Conservation (phyloP, 2,888 invertebrate species). For the Andrena hattorfiana region DNA sequence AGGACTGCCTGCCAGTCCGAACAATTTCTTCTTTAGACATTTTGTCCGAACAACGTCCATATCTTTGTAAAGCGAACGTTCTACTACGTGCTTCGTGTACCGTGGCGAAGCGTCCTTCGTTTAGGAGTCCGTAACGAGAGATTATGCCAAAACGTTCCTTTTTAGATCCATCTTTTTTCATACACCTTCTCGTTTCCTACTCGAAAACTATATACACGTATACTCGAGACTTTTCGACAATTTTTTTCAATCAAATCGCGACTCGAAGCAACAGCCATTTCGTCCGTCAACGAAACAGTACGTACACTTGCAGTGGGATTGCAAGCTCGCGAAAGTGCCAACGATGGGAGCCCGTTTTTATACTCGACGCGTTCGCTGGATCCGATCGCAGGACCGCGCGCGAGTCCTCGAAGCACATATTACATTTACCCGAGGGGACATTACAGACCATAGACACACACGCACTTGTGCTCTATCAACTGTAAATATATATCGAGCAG, state of each 20-base stretch:
- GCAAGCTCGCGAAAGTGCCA: slow-evolving; percentile 47
- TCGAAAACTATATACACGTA: not conserved
- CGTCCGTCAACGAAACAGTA: slow-evolving; percentile 52
- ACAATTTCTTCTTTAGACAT: not conserved
- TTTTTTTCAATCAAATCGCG: slow-evolving; percentile 13
- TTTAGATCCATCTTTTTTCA: not conserved
- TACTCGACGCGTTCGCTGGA: slow-evolving; percentile 29
- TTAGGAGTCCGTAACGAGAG: not conserved
- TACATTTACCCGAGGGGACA: not conserved
- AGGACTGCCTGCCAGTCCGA: not conserved
- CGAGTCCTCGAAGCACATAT: not conserved
- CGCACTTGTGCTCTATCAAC: not conserved
- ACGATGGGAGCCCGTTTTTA: slow-evolving; percentile 47
- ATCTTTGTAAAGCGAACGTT: too few species aligned
- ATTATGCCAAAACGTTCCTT: not conserved
- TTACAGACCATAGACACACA: not conserved
- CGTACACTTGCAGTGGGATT: slow-evolving; percentile 26
- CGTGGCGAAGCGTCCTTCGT: not conserved
- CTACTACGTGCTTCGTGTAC: not conserved
- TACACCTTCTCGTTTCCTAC: not conserved
- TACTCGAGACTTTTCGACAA: slow-evolving; percentile 11
- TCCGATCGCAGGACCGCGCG: slow-evolving; percentile 14
- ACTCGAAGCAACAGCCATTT: slow-evolving; percentile 37
- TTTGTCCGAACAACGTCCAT: not conserved
- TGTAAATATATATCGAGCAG: slow-evolving; percentile 50